Conservation (phyloP, 2,888 invertebrate genomes). For the Agrilus cyanescens region DNA sequence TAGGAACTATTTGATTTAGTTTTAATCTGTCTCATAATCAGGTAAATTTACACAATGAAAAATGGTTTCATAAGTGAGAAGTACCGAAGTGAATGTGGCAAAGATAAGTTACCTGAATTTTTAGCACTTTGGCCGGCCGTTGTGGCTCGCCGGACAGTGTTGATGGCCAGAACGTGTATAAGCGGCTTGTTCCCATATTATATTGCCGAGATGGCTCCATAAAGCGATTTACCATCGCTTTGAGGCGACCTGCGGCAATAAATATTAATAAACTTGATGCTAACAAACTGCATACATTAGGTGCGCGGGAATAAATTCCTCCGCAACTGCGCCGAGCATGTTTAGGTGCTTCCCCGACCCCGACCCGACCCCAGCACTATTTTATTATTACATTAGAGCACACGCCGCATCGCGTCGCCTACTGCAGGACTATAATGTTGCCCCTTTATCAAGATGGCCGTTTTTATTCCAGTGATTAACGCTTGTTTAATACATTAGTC, state of each 20-base stretch:
- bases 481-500: too few relatives aligned
- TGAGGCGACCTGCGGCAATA: slow-evolving; percentile 24
- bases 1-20: too few relatives aligned
- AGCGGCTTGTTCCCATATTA: slow-evolving; percentile 14
- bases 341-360: slow-evolving; percentile 13
- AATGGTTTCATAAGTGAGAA: too few relatives aligned
- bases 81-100: too few relatives aligned
- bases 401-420: too few relatives aligned
- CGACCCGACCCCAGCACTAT: slow-evolving; percentile 4
- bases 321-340: slow-evolving; percentile 9
- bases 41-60: too few relatives aligned
- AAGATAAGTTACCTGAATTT: not conserved
- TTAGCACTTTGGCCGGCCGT: slow-evolving; percentile 8
- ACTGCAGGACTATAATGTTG: too few relatives aligned
- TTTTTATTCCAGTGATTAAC: too few relatives aligned
- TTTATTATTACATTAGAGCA: too few relatives aligned
- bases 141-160: slow-evolving; percentile 7
- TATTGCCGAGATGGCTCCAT: slow-evolving; percentile 23
- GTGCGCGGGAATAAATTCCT: slow-evolving; percentile 20
- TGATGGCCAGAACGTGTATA: slow-evolving; percentile 11
- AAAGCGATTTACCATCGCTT: slow-evolving; percentile 27
- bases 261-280: slow-evolving; percentile 29
- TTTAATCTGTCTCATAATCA: too few relatives aligned
- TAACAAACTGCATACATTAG: slow-evolving; percentile 26
- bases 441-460: too few relatives aligned